These are phyloP conservation scores for Semotilus atromaculatus DNA, from an alignment of 2,797 vertebrate species.

Conservation along the genomic window DNA sequence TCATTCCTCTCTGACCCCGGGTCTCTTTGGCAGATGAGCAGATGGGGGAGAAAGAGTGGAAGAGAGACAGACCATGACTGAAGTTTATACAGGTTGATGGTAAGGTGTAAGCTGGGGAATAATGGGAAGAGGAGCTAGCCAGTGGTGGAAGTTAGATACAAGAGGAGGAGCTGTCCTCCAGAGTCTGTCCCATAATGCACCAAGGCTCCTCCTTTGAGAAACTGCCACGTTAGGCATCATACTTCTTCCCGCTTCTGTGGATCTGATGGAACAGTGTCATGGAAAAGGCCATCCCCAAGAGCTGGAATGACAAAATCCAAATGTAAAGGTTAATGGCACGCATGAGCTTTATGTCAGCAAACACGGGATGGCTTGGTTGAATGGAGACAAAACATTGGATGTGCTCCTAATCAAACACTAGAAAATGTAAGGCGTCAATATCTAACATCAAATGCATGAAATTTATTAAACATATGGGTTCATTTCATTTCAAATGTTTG, in stretches of 20 bases:
- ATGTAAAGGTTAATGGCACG: slow-evolving; percentile 46
- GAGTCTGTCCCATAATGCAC: slow-evolving; percentile 74
- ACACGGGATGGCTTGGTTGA: neutral
- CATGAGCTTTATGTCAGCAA: neutral
- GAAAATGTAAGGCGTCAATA: neutral
- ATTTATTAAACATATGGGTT: neutral
- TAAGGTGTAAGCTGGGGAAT: slow-evolving; percentile 60
- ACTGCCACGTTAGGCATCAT: slow-evolving; percentile 83
- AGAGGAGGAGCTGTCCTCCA: slow-evolving; percentile 63
- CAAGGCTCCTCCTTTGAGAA: slow-evolving; percentile 61
- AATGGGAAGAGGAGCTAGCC: slow-evolving; percentile 59
- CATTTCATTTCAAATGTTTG: neutral
- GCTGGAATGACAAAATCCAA: slow-evolving; percentile 78
- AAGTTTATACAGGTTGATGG: slow-evolving; percentile 74
- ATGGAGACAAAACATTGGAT: neutral
- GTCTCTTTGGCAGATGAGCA: slow-evolving; percentile 83
- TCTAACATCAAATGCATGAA: neutral
- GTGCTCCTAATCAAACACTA: neutral
- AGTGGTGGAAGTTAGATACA: slow-evolving; percentile 54
- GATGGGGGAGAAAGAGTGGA: slow-evolving; percentile 63
- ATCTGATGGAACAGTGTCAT: slow-evolving; percentile 99
- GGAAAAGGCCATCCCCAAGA: slow-evolving; percentile 97
- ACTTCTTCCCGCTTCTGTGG: slow-evolving; percentile 97
- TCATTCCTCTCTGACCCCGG: slow-evolving; percentile 68
- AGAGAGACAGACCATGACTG: slow-evolving; percentile 62